phyloP scores from a whole-genome alignment of 2,797 vertebrate genomes.

The Lindbergichthys nudifrons region DNA sequence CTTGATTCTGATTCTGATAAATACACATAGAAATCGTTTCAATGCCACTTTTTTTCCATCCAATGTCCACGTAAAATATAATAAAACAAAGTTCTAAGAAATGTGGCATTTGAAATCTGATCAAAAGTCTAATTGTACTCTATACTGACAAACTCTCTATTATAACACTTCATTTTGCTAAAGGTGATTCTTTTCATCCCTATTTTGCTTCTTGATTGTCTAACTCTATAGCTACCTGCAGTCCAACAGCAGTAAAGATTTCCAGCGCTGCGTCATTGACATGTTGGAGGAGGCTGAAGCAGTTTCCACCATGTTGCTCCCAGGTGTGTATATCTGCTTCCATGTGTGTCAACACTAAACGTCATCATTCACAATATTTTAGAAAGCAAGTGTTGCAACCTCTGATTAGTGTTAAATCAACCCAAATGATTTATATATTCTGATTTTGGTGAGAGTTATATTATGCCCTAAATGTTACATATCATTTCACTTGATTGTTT shows the following conservation, averaged over 20 bases:
- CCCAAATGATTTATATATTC: not conserved
- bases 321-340: constrained; percentile 75
- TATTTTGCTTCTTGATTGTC: not conserved
- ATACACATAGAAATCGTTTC: too few relatives aligned
- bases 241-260: constrained; percentile 90
- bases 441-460: not conserved
- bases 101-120: not conserved
- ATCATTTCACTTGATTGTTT: not conserved
- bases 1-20: too few relatives aligned
- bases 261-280: constrained; percentile 91
- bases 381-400: not conserved
- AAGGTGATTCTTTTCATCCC: not conserved
- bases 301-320: constrained; percentile 94
- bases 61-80: not conserved
- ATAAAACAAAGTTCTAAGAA: not conserved
- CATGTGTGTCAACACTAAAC: not conserved
- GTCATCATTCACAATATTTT: not conserved
- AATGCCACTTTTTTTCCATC: too few relatives aligned
- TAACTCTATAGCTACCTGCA: constrained; percentile 88
- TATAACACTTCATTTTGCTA: not conserved
- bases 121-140: not conserved
- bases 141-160: not conserved
- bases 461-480: not conserved
- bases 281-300: constrained; percentile 91
- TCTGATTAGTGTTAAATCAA: not conserved